Evolutionary conservation across 2,797 vertebrate genomes (phyloP), one percentile per base, ranked within the genome.

Genomic region (Prunella strophiata): DNA sequence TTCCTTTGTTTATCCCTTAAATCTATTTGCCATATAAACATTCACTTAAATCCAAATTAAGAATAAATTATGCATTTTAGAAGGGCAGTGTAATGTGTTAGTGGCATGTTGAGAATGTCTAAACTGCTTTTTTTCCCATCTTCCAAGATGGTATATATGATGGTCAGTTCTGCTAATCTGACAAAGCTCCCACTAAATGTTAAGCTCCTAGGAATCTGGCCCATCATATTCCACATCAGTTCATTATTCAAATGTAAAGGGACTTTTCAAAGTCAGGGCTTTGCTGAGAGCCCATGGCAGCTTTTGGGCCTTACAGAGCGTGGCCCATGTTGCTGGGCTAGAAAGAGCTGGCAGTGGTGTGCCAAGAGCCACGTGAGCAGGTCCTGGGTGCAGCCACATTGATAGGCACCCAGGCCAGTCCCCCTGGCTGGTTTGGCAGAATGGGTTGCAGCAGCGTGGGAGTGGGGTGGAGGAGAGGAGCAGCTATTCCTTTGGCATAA

Each of bases 311-410:
- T 32, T 67, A 8, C 17, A 3, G 29, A 80, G 30, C 0, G 0
- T 2, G 2, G 32, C 42, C 19, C 21, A 0, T 19, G 30, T 42
- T 1, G 0, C 40, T 51, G 48, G 8, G 34, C 38, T 89, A 51
- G 32, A 42, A 57, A 13, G 42, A 65, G 73, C 68, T 93, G 65
- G 14, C 21, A 59, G n/a, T 6, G 4, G 4, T 5, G 2, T 58
- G 20, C 17, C 52, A 51, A 54, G 45, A 84, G 18, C n/a, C 48
- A 0, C 4, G 4, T 25, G 61, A 63, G 42, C 51, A 42, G 27
- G 16, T 66, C 55, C 68, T 65, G 55, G 8, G 12, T 50, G 34
- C 23, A 7, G 32, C 11, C 5, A 1, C 51, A 2, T 2, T 57
- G 21, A 8, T 0, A 6, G 38, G 26, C 32, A 76, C 25, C 38